These are phyloP conservation scores for Montipora foliosa DNA, from an alignment of 64 coral and sea anemone genomes.

Conservation along the genomic window DNA sequence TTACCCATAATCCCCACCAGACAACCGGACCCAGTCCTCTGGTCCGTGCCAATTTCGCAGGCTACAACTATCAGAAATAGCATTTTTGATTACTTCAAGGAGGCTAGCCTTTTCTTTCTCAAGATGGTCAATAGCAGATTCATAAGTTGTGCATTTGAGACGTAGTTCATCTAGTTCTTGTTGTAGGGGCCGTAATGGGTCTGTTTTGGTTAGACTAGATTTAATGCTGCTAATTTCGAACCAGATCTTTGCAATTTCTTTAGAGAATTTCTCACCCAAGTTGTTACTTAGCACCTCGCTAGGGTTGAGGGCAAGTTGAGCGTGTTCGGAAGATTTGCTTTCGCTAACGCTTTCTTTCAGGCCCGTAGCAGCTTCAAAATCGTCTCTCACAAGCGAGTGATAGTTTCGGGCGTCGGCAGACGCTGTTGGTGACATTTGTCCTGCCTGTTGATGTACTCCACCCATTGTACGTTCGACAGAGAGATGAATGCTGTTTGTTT, in stretches of 20 bases:
- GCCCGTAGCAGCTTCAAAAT: not conserved
- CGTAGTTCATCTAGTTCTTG: constrained; percentile 62
- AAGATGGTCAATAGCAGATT: constrained; percentile 65
- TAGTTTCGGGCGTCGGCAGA: not conserved
- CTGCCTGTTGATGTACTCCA: not conserved
- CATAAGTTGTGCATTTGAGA: constrained; percentile 67
- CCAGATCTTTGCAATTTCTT: constrained; percentile 47
- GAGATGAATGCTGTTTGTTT: not conserved
- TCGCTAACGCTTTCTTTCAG: not conserved
- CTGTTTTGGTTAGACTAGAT: constrained; percentile 1
- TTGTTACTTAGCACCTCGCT: constrained; percentile 5
- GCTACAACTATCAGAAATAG: not conserved
- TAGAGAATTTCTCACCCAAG: constrained; percentile 42
- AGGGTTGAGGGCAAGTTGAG: not conserved
- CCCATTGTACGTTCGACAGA: not conserved
- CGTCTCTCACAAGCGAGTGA: not conserved
- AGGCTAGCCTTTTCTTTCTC: constrained; percentile 69
- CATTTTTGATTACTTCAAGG: constrained; percentile 56
- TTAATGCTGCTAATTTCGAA: constrained; percentile 39
- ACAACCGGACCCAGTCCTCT: too few species aligned
- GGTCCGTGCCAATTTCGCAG: too few species aligned
- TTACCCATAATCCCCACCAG: too few species aligned
- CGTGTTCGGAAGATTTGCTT: not conserved
- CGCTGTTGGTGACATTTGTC: not conserved
- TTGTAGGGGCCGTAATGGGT: not conserved